Base-by-base conservation (phyloP, 2,888 invertebrate genomes). In the Agonopterix alstromeriana region DNA sequence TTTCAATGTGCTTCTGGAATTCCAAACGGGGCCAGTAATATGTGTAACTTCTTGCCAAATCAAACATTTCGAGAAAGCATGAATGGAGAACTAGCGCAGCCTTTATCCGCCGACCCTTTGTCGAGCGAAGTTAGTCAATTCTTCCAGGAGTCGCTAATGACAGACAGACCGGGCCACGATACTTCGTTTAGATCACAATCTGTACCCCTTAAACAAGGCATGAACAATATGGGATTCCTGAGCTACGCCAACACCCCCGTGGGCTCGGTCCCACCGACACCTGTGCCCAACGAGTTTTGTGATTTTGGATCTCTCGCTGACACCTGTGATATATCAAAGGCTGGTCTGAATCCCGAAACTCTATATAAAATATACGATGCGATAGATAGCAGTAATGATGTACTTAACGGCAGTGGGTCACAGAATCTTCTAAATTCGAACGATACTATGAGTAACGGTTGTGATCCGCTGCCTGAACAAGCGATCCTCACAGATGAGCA, bases 201-300 rank as follows among this genome's bases (percentile, higher is more conserved):
- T 10, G 96, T 95, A 45, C 96, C 96, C 0, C 76, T 94, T 12
- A 92, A 92, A 63, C 90, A 90, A 53, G 92, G 91, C 70, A 70
- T 89, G 11, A 82, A 82, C 45, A 79, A 77, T 53, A 67, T 82
- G 54, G 73, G 77, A 1, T 57, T 85, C 35, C 63, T 84, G 43
- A 86, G 82, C 59, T 88, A 87, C 57, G 85, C 82, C 58, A 86
- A 82, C 53, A 90, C 93, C 5, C 91, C 91, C 0, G 92, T 90
- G 43, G 93, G 91, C 48, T 93, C 93, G 8, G 90, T 93, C 41
- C 92, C 92, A 0, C 92, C 92, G 46, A 93, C 93, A 1, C 93
- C 93, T 0, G 92, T 93, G 17, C 93, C 93, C 8, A 90, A 92
- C 51, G 94, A 94, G 64, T 94, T 93, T 67, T 92, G 92, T 51